Evolutionary conservation across 1,140 invertebrate species (phyloP).

Genomic region (Conus ventricosus): DNA sequence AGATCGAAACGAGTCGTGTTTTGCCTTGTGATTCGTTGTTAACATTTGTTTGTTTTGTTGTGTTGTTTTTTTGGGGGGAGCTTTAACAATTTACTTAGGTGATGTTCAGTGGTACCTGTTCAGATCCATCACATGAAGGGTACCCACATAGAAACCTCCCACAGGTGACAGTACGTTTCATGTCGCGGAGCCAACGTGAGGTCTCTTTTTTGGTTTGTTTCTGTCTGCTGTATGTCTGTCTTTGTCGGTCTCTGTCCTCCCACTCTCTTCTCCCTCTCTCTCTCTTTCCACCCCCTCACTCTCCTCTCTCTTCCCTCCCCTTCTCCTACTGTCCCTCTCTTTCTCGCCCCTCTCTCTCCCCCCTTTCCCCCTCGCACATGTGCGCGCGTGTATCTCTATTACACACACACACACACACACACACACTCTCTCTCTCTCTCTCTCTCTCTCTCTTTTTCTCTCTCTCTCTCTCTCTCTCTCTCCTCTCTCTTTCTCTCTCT

Average conservation of each 20-base stretch:
- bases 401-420: no score
- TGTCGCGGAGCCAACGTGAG: background rate
- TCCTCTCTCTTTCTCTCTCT: background rate
- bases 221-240: background rate
- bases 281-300: background rate
- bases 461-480: constrained; percentile 6
- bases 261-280: background rate
- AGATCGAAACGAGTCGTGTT: no score
- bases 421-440: no score
- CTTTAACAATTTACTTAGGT: no score
- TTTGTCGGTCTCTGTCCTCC: background rate
- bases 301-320: background rate
- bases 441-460: background rate
- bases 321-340: background rate
- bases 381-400: background rate
- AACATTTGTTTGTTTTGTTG: no score
- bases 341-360: background rate
- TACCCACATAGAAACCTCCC: no score
- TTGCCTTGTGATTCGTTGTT: no score
- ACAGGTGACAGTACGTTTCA: no score
- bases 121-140: background rate
- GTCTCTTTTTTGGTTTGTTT: background rate
- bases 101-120: no score
- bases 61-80: no score
- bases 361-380: background rate